A percentile compares a stretch with the other conserved stretches of the same genome.
These are phyloP conservation scores for Hofmannophila pseudospretella DNA, from an alignment of 2,888 invertebrate genomes.

Conservation along the genomic window DNA sequence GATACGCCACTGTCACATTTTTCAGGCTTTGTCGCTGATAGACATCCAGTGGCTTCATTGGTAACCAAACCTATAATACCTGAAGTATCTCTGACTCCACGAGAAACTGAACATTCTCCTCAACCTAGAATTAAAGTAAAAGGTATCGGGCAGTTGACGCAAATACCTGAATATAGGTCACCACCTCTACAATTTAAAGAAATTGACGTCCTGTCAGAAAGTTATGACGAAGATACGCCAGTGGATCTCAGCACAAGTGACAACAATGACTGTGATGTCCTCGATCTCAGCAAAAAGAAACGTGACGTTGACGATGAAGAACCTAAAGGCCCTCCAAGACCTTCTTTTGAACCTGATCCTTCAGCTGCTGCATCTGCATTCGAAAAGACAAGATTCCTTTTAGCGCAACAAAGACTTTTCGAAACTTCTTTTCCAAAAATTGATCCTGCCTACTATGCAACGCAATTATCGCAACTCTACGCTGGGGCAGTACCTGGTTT, in stretches of 20 bases:
- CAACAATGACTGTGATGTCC: slow-evolving; percentile 79
- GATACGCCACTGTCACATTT: slow-evolving; percentile 67
- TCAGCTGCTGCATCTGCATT: slow-evolving; percentile 58
- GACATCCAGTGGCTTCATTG: slow-evolving; percentile 61
- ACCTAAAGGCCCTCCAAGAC: slow-evolving; percentile 58
- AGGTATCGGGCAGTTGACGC: slow-evolving; percentile 79
- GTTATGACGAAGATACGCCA: slow-evolving; percentile 75
- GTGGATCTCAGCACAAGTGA: slow-evolving; percentile 84
- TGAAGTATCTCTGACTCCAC: slow-evolving; percentile 41
- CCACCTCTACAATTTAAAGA: slow-evolving; percentile 51
- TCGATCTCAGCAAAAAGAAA: slow-evolving; percentile 90
- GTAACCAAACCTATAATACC: slow-evolving; percentile 56
- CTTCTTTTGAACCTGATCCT: slow-evolving; percentile 59
- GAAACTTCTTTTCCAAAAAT: slow-evolving; percentile 80
- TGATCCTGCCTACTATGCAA: slow-evolving; percentile 80
- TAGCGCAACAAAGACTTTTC: slow-evolving; percentile 82
- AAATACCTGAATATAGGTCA: slow-evolving; percentile 70
- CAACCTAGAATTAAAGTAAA: slow-evolving; percentile 79
- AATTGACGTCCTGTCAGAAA: slow-evolving; percentile 50
- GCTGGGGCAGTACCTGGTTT: slow-evolving; percentile 75
- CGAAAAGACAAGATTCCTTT: slow-evolving; percentile 78
- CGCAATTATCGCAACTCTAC: slow-evolving; percentile 80
- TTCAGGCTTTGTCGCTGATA: slow-evolving; percentile 62
- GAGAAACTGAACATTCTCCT: slow-evolving; percentile 53
- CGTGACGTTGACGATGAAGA: slow-evolving; percentile 54